phyloP scores from a whole-genome alignment of 2,797 vertebrate species.

The Gymnoscopelus microlampas region DNA sequence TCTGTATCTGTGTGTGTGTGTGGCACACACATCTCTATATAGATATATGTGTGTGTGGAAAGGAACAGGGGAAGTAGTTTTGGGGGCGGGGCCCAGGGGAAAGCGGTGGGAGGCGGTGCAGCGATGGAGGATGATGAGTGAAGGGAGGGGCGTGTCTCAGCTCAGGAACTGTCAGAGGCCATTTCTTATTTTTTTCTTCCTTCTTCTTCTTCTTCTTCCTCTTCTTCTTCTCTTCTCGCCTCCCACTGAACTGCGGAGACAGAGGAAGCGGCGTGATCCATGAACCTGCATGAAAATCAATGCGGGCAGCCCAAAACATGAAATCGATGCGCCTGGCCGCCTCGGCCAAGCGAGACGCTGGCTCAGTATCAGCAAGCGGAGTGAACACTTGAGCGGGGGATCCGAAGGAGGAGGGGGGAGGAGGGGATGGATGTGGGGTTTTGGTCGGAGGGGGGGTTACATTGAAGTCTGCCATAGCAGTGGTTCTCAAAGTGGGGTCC shows the following conservation, averaged over 20 bases:
- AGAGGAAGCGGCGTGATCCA: slow-evolving; percentile 69
- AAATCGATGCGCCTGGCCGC: slow-evolving; percentile 73
- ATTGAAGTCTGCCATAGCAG: slow-evolving; percentile 43
- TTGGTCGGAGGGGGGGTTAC: slow-evolving; percentile 48
- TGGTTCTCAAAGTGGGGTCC: no score
- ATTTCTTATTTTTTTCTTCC: slow-evolving; percentile 44
- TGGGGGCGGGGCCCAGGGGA: neutral
- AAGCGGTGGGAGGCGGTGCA: slow-evolving; percentile 16
- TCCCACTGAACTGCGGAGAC: slow-evolving; percentile 62
- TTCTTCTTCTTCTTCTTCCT: no score
- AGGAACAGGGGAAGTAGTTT: slow-evolving; percentile 8
- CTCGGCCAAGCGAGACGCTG: slow-evolving; percentile 34
- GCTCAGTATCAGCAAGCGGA: slow-evolving; percentile 30
- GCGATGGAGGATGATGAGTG: slow-evolving; percentile 24
- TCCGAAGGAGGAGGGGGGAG: slow-evolving; percentile 8
- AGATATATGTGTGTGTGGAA: no score
- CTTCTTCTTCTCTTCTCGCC: slow-evolving; percentile 11
- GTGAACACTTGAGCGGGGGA: neutral
- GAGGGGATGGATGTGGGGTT: slow-evolving; percentile 5
- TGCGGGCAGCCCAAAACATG: slow-evolving; percentile 73
- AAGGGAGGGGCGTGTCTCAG: slow-evolving; percentile 33
- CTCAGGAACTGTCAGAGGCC: slow-evolving; percentile 68
- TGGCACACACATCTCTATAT: no score
- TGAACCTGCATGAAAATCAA: slow-evolving; percentile 80
- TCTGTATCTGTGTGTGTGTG: no score